Evolutionary conservation across 2,797 vertebrate species (phyloP).

Genomic region (Sylvia borin): DNA sequence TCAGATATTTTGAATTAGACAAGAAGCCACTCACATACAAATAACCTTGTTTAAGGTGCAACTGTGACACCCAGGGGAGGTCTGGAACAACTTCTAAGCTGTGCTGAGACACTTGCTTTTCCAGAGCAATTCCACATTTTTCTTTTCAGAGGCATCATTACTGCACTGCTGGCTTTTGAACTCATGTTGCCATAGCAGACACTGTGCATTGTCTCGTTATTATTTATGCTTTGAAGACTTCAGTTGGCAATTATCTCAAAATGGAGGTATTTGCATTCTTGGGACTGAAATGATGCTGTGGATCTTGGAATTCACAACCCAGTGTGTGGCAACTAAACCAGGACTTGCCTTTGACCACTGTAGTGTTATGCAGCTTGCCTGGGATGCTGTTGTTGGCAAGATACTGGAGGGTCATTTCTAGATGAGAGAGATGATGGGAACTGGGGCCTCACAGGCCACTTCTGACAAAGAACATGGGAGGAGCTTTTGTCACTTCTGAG

Average conservation of each 20-base stretch:
- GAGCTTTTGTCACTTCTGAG: not conserved
- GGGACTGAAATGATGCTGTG: not conserved
- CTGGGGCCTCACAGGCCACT: not conserved
- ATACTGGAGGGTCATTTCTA: not conserved
- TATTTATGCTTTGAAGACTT: conserved; percentile 26
- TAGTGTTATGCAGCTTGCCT: not conserved
- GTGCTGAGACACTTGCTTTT: not conserved
- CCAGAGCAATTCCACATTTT: not conserved
- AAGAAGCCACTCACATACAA: not conserved
- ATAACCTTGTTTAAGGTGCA: not conserved
- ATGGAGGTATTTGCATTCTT: not conserved
- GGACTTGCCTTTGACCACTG: not conserved
- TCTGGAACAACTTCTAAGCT: not conserved
- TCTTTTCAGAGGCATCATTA: conserved; percentile 1
- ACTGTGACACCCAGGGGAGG: not conserved
- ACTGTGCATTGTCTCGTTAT: not conserved
- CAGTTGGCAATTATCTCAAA: conserved; percentile 8
- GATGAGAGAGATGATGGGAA: not conserved
- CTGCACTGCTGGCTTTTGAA: not conserved
- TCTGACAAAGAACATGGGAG: not conserved
- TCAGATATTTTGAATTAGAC: not conserved
- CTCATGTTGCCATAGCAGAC: conserved; percentile 24
- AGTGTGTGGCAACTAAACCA: not conserved
- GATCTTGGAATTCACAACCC: not conserved
- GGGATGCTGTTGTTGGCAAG: not conserved